Percentiles rank a stretch among this genome's conserved stretches.
phyloP scores from a whole-genome alignment of 2,113 vertebrate species.

The Ondatra zibethicus region DNA sequence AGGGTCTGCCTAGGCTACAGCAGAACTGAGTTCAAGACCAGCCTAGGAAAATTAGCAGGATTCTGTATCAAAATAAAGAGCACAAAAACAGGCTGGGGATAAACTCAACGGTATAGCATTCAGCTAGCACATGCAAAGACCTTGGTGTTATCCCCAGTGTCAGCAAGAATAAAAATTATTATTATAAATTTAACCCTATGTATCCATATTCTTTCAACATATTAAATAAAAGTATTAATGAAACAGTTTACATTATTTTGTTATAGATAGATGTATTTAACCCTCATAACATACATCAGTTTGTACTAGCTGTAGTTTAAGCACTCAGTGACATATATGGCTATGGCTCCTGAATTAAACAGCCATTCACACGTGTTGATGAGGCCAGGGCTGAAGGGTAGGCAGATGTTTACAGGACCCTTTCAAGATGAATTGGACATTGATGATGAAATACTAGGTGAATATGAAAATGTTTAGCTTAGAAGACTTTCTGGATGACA shows the following conservation, averaged over 20 bases:
- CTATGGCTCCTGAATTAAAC: background rate
- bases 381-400: background rate
- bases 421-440: background rate
- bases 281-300: background rate
- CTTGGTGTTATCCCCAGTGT: background rate
- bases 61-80: background rate
- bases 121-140: background rate
- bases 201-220: background rate
- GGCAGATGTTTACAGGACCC: background rate
- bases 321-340: background rate
- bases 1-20: background rate
- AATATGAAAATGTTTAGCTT: background rate
- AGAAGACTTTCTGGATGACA: background rate
- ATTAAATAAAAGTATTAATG: background rate
- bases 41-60: background rate
- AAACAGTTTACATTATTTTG: background rate
- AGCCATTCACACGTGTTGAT: background rate
- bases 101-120: background rate
- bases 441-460: background rate
- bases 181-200: background rate
- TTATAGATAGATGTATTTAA: background rate
- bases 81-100: background rate
- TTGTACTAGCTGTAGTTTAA: background rate
- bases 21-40: background rate
- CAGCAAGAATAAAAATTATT: background rate